Base-by-base conservation (phyloP, 2,113 vertebrate species). In the Forbesichthys papilliferus region DNA sequence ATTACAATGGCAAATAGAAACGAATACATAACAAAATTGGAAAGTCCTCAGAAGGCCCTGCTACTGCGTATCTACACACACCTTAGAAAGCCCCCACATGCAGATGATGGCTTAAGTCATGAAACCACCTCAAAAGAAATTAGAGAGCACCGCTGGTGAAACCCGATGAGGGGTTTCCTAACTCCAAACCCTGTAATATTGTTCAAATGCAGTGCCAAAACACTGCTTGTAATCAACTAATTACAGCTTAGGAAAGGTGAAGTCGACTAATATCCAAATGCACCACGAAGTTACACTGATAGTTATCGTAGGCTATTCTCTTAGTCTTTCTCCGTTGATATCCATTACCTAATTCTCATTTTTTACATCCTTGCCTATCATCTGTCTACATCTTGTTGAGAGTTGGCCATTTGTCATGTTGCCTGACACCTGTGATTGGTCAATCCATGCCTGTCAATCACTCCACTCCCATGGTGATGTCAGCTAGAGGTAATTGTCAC, bases 391-490 rank as follows among this genome's bases (percentile, higher is more conserved):
- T 66, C 51, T 66, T 5, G 79, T 78, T 59, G 62, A 73, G 71
- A 64, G 69, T 80, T 78, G 72, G 81, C 72, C 52, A 66, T 77
- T 60, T 68, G 71, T 27, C 47, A 69, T 7, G 49, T 75, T 75
- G 78, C 74, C 74, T 85, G 84, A 89, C 83, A 80, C 56, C 67
- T 74, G 73, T 81, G 87, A 88, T 84, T 86, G 87, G 86, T 84
- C 87, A 77, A 77, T 81, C 75, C 81, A 61, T 18, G 20, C 70
- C 73, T 80, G 79, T 83, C 87, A 82, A 54, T 88, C 84, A 86
- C 76, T 64, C 42, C 55, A 33, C 65, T 61, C 13, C 69, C 77
- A 52, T 36, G 46, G 71, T 61, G 68, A 54, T 48, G 36, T 61
- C 49, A 33, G 73, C 79, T 68, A 68, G 74, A 83, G 66, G 74